Evolutionary conservation across 2,797 vertebrate species (phyloP), one percentile per base, ranked within the genome.

Genomic region (Pseudomugil gertrudae): DNA sequence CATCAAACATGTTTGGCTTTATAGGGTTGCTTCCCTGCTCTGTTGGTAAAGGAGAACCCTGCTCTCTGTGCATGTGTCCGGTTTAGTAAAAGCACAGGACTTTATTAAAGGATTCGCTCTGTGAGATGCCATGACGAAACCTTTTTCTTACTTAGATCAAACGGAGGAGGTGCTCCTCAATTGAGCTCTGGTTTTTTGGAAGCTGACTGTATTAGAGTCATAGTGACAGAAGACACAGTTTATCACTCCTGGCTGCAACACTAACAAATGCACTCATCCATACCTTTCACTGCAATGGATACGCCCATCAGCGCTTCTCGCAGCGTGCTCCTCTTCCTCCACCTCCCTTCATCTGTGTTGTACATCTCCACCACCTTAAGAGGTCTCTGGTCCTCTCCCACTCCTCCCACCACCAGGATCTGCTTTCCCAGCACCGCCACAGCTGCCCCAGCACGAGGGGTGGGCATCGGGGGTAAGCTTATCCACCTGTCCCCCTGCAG

Each of bases 261-360:
- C 32, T 33, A 33, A 9, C 8, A 1, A 9, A 33, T 9, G 32
- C 27, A 23, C 29, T 26, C 2, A 19, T 48, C 58, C 87, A 84
- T 92, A 95, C 98, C 98, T 97, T 96, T 98, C 27, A 96, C 94
- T 0, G 93, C 94, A 84, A 98, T 92, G 0, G 96, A 95, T 63
- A 98, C 91, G 43, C 98, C 98, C 97, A 99, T 99, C 69, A 97
- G 91, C 0, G 96, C 94, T 78, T 99, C 98, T 0, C 96, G 92
- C 48, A 99, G 93, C 0, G 94, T 87, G 45, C 93, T 96, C 84
- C 95, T 95, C 92, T 95, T 98, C 92, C 94, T 97, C 98, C 98
- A 99, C 87, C 93, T 95, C 53, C 97, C 96, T 66, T 99, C 97
- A 0, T 99, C 97, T 2, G 95, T 93, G 90, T 93, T 94, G 92